Evolutionary conservation across 2,888 invertebrate genomes (phyloP).

Genomic region (Octodonta nipae): DNA sequence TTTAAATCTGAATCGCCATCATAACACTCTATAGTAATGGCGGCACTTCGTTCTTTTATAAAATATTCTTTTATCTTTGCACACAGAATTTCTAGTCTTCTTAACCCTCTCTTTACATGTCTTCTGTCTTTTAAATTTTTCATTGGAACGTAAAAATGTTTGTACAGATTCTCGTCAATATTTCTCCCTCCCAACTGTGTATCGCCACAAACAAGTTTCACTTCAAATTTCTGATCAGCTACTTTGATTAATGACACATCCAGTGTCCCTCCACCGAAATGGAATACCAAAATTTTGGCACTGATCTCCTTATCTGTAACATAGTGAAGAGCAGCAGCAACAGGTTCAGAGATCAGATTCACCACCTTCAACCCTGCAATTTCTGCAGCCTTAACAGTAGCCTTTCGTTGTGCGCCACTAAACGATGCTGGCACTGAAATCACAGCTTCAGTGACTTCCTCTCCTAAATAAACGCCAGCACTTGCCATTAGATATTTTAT

Average conservation of each 20-base stretch:
- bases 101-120: too few species aligned
- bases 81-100: too few species aligned
- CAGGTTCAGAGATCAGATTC: slow-evolving; percentile 17
- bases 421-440: too few species aligned
- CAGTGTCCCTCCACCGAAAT: slow-evolving; percentile 20
- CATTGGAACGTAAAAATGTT: slow-evolving; percentile 12
- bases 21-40: too few species aligned
- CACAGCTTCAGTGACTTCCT: too few species aligned
- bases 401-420: slow-evolving; percentile 13
- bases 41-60: too few species aligned
- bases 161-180: slow-evolving; percentile 10
- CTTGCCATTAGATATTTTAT: too few species aligned
- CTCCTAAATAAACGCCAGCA: too few species aligned
- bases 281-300: slow-evolving; percentile 15
- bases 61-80: too few species aligned
- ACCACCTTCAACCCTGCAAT: slow-evolving; percentile 13
- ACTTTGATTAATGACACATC: slow-evolving; percentile 18
- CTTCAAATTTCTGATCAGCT: slow-evolving; percentile 9
- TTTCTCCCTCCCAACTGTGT: slow-evolving; percentile 12
- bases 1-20: too few species aligned
- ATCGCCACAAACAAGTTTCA: slow-evolving; percentile 12
- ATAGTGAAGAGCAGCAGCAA: slow-evolving; percentile 18
- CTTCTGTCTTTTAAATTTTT: too few species aligned
- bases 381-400: slow-evolving; percentile 13
- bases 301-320: slow-evolving; percentile 9